Percentiles rank a stretch among this genome's conserved stretches.
phyloP scores from a whole-genome alignment of 1,140 invertebrate species.

The Scaptodrosophila lebanonensis region DNA sequence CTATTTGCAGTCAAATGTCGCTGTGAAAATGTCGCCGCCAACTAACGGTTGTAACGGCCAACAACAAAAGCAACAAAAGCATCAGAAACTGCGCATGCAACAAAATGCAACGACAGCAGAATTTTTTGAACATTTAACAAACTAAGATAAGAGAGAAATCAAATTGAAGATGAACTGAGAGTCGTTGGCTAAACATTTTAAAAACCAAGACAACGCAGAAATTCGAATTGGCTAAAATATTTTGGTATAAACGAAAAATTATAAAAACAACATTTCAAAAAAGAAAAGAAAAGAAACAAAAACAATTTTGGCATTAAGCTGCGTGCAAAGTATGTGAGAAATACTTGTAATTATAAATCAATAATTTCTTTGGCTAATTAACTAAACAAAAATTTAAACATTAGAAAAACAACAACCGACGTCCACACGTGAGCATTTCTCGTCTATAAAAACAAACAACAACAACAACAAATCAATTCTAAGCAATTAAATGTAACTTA shows the following conservation, averaged over 20 bases:
- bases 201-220: conserved; percentile 51
- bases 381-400: conserved; percentile 12
- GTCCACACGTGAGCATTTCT: conserved; percentile 44
- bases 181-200: conserved; percentile 25
- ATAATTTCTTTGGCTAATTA: conserved; percentile 44
- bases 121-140: conserved; percentile 62
- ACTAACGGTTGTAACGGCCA: conserved; percentile 38
- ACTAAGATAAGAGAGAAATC: conserved; percentile 27
- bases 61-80: conserved; percentile 27
- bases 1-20: conserved; percentile 60
- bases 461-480: no score
- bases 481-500: conserved; percentile 57
- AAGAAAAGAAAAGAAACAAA: conserved; percentile 20
- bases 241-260: conserved; percentile 45
- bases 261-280: conserved; percentile 17
- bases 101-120: conserved; percentile 41
- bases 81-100: conserved; percentile 36
- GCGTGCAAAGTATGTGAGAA: conserved; percentile 27
- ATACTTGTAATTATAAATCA: conserved; percentile 10
- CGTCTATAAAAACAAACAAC: conserved; percentile 25
- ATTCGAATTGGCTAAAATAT: conserved; percentile 62
- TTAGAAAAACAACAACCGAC: conserved; percentile 23
- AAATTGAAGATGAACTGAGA: conserved; percentile 56
- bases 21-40: conserved; percentile 65
- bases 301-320: conserved; percentile 55